phyloP scores from a whole-genome alignment of 2,888 invertebrate species.

The Lampropteryx suffumata region DNA sequence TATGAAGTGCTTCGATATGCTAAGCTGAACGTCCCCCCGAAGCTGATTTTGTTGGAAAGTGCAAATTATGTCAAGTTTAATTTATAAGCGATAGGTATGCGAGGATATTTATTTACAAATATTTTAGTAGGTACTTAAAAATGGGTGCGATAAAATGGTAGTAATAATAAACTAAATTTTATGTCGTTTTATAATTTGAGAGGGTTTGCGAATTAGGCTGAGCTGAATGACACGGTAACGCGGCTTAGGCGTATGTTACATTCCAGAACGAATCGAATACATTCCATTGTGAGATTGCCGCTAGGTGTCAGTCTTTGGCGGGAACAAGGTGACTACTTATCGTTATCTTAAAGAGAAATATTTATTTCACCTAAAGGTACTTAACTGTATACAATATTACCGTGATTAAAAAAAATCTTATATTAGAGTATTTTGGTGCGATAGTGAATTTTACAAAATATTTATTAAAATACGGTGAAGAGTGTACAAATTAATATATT shows the following conservation, averaged over 20 bases:
- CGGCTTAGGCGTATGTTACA: conserved; percentile 45
- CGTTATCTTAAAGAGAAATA: conserved; percentile 53
- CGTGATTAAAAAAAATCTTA: conserved; percentile 59
- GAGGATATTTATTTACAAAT: conserved; percentile 73
- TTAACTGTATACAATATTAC: conserved; percentile 61
- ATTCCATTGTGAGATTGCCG: conserved; percentile 62
- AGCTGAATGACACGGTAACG: conserved; percentile 31
- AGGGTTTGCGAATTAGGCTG: conserved; percentile 39
- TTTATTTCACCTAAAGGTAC: conserved; percentile 70
- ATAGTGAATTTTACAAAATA: conserved; percentile 80
- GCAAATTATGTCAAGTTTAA: conserved; percentile 75
- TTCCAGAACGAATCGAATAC: conserved; percentile 62
- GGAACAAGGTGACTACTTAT: conserved; percentile 69
- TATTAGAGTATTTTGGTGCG: conserved; percentile 80
- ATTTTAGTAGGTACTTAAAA: conserved; percentile 71
- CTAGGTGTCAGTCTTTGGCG: conserved; percentile 68
- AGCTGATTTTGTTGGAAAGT: conserved; percentile 73
- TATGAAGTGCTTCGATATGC: conserved; percentile 75
- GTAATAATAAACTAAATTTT: conserved; percentile 41
- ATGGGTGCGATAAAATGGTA: conserved; percentile 54
- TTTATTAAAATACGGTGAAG: conserved; percentile 68
- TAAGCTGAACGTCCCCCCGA: conserved; percentile 80
- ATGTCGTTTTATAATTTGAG: conserved; percentile 38
- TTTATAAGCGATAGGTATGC: conserved; percentile 68
- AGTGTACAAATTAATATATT: conserved; percentile 83